Conservation (phyloP, 2,797 vertebrate species). For the Sarcoramphus papa region DNA sequence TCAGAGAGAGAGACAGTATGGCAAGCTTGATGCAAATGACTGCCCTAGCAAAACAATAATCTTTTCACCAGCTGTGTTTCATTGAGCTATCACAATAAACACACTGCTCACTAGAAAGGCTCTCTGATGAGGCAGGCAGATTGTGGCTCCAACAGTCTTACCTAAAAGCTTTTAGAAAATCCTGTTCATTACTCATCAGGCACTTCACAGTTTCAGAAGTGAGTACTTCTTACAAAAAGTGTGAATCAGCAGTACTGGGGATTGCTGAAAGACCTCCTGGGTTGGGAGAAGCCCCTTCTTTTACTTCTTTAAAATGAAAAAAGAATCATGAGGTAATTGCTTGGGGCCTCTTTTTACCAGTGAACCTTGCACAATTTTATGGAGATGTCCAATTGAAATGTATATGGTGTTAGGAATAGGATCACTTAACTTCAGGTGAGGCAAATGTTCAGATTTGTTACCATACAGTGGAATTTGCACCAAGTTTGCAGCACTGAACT, state of each 20-base stretch:
- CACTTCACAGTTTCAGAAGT: background rate
- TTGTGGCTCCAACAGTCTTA: background rate
- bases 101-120: background rate
- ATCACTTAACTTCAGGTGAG: background rate
- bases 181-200: conserved; percentile 2
- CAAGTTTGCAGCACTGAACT: background rate
- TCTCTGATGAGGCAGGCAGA: background rate
- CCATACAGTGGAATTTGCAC: background rate
- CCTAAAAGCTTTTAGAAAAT: conserved; percentile 3
- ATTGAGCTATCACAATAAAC: background rate
- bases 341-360: background rate
- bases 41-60: background rate
- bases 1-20: background rate
- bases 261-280: background rate
- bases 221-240: background rate
- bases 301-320: background rate
- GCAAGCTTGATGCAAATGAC: background rate
- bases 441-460: background rate
- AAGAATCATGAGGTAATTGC: background rate
- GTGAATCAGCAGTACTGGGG: background rate
- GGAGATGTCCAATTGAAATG: background rate
- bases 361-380: background rate
- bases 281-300: background rate
- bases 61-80: background rate
- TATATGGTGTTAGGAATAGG: background rate